Percentiles rank a stretch among this genome's conserved stretches.
Evolutionary conservation across 2,113 vertebrate genomes (phyloP).

Genomic region (Vombatus ursinus): DNA sequence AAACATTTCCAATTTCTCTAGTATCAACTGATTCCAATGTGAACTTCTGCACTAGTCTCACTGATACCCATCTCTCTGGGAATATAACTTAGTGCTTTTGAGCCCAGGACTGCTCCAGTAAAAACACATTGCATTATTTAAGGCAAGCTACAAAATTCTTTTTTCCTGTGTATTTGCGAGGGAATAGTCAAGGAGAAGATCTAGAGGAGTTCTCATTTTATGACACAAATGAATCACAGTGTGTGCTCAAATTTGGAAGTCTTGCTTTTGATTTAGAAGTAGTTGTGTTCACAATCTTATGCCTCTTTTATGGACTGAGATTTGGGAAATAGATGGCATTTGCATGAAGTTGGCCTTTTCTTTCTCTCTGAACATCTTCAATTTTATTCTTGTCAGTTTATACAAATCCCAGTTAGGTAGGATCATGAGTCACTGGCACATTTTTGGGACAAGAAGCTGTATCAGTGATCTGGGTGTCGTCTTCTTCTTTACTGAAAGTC

Average conservation of each 20-base stretch:
- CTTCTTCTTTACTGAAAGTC: background rate
- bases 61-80: background rate
- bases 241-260: background rate
- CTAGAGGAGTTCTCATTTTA: background rate
- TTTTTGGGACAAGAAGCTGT: background rate
- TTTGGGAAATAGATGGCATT: background rate
- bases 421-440: background rate
- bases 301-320: background rate
- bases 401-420: background rate
- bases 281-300: background rate
- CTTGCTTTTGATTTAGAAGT: constrained; percentile 47
- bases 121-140: background rate
- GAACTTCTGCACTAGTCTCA: background rate
- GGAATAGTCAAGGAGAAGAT: constrained; percentile 13
- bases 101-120: background rate
- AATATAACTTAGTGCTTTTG: background rate
- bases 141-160: background rate
- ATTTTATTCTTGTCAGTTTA: background rate
- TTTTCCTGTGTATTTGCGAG: background rate
- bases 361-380: background rate
- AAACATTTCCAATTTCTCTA: constrained; percentile 33
- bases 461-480: background rate
- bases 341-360: background rate
- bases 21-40: background rate
- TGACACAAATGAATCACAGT: background rate